Evolutionary conservation across 2,888 invertebrate species (phyloP), one percentile per base, ranked within the genome.

Genomic region (Orchesellides sinensis): DNA sequence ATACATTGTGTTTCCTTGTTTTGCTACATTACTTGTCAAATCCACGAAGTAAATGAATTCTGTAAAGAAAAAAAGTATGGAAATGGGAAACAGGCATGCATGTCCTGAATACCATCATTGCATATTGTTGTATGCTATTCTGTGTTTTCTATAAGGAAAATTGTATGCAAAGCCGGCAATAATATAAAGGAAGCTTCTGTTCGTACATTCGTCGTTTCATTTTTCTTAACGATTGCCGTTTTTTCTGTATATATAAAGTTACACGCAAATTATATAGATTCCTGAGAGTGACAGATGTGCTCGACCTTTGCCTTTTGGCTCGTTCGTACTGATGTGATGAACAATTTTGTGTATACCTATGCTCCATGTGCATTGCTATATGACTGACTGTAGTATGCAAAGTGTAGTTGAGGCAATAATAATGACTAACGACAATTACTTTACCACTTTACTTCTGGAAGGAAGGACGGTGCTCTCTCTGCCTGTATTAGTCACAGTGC

Each of bases 261-360:
- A 45, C 78, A 69, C 59, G 49, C 61, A 82, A 69, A 68, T 68
- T 52, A 45, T 35, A 59, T 49, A 61, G 29, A 17, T 69, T 61
- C 45, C 25, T 65, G 12, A 69, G 61, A 78, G 63, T 73, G 77
- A 61, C 82, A 82, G 70, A 82, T 82, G 80, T 80, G 72, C 49
- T 72, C 80, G 80, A 80, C 80, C 80, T 80, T 80, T 80, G 65
- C 17, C 54, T 72, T 80, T 72, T 80, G 65, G 80, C 72, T 45
- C 73, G 72, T n/a, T n/a, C n/a, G n/a, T n/a, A n/a, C n/a, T n/a
- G n/a, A n/a, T 63, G 77, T 78, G 49, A 21, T 56, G 40, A 75
- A 32, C 21, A 29, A 12, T 21, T 49, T 45, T 27, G 52, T 45
- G 40, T 14, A 40, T 40, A 40, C 40, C n/a, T n/a, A 59, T 32